phyloP scores from a whole-genome alignment of 2,888 invertebrate species.

The Gisinianus flammeolus region DNA sequence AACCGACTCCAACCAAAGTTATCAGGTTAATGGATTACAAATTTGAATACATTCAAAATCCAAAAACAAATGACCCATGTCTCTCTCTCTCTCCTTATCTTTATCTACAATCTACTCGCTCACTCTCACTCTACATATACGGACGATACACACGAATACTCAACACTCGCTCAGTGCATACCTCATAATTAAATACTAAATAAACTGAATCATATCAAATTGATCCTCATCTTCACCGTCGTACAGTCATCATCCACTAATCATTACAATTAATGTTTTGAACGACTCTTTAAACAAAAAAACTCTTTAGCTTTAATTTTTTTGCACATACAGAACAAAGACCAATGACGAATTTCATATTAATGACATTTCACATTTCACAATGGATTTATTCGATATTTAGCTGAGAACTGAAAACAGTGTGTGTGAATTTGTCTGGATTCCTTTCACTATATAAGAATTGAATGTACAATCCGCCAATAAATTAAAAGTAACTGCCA shows the following conservation, averaged over 20 bases:
- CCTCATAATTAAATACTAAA: background rate
- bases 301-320: too few relatives aligned
- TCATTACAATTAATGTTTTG: too few relatives aligned
- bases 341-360: too few relatives aligned
- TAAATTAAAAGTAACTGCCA: background rate
- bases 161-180: background rate
- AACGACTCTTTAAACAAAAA: too few relatives aligned
- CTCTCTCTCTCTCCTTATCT: background rate
- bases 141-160: background rate
- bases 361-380: too few relatives aligned
- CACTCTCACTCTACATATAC: background rate
- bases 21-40: background rate
- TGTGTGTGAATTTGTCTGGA: too few relatives aligned
- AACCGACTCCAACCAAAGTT: slow-evolving; percentile 2
- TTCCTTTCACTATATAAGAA: too few relatives aligned
- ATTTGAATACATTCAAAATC: background rate
- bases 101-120: background rate
- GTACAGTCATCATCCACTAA: too few relatives aligned
- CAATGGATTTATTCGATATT: too few relatives aligned
- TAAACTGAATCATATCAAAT: background rate
- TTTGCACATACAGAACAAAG: too few relatives aligned
- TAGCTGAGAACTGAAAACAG: too few relatives aligned
- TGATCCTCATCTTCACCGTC: too few relatives aligned
- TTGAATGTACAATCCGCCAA: background rate
- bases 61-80: background rate